Conservation (phyloP, 2,888 invertebrate species). For the Coleophora deauratella region DNA sequence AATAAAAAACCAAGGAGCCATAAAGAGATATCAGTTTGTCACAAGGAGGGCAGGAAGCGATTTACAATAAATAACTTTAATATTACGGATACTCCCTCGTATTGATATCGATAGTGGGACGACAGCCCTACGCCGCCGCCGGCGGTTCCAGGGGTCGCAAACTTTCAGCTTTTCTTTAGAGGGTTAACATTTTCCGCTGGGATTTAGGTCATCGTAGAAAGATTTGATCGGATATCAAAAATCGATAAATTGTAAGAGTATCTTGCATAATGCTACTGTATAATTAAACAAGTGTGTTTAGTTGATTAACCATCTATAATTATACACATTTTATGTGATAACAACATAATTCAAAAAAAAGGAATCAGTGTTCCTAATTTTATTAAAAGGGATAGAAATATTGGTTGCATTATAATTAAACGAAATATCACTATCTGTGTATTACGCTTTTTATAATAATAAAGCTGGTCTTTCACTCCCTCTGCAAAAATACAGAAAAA, state of each 20-base stretch:
- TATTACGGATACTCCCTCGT: constrained; percentile 66
- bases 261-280: too few species aligned
- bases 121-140: constrained; percentile 53
- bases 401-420: too few species aligned
- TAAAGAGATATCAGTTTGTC: constrained; percentile 44
- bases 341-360: too few species aligned
- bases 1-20: constrained; percentile 15
- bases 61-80: constrained; percentile 71
- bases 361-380: too few species aligned
- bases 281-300: too few species aligned
- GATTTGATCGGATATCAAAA: background rate
- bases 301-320: too few species aligned
- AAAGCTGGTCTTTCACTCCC: too few species aligned
- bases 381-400: too few species aligned
- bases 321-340: too few species aligned
- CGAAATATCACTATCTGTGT: too few species aligned
- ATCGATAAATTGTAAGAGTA: too few species aligned
- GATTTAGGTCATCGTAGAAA: background rate
- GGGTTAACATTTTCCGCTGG: background rate
- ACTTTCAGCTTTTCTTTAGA: constrained; percentile 26
- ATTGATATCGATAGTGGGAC: constrained; percentile 65
- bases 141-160: constrained; percentile 45
- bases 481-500: constrained; percentile 41
- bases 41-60: constrained; percentile 51
- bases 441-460: too few species aligned